Percentiles rank a stretch among this genome's conserved stretches.
Evolutionary conservation across 2,888 invertebrate genomes (phyloP).

Genomic region (Antheraea yamamai): DNA sequence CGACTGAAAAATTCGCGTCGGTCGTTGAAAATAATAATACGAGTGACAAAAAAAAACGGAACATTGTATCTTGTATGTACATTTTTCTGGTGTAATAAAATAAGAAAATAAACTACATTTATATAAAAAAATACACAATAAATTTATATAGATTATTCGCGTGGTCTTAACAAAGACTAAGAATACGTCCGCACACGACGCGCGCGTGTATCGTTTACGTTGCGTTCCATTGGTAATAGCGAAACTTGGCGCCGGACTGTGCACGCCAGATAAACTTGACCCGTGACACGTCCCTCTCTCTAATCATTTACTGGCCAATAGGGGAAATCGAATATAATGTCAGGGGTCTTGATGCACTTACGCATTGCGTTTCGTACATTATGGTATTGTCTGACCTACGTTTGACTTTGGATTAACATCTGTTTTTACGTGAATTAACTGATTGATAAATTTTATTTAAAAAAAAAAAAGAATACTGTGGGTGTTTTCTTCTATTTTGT

Average conservation of each 20-base stretch:
- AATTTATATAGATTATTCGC: slow-evolving; percentile 21
- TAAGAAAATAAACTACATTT: background rate
- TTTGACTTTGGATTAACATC: background rate
- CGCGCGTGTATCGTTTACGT: slow-evolving; percentile 49
- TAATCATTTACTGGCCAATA: background rate
- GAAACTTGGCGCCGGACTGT: slow-evolving; percentile 50
- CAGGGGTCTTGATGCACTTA: slow-evolving; percentile 32
- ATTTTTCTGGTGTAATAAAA: background rate
- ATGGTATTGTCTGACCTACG: slow-evolving; percentile 11
- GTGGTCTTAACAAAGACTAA: slow-evolving; percentile 10
- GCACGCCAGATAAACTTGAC: slow-evolving; percentile 40
- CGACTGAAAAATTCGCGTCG: slow-evolving; percentile 49
- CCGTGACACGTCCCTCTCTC: slow-evolving; percentile 36
- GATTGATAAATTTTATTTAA: background rate
- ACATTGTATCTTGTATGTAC: slow-evolving; percentile 31
- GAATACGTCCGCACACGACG: slow-evolving; percentile 57
- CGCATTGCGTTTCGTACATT: slow-evolving; percentile 12
- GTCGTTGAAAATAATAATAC: slow-evolving; percentile 43
- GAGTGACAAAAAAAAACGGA: slow-evolving; percentile 41
- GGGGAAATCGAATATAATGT: slow-evolving; percentile 31
- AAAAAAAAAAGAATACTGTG: too few relatives aligned
- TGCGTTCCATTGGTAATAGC: slow-evolving; percentile 38
- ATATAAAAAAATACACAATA: background rate
- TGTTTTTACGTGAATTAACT: background rate
- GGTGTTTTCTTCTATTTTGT: too few relatives aligned